These are phyloP conservation scores for Drosophila navojoa DNA, from an alignment of 1,140 invertebrate genomes.

Conservation along the genomic window DNA sequence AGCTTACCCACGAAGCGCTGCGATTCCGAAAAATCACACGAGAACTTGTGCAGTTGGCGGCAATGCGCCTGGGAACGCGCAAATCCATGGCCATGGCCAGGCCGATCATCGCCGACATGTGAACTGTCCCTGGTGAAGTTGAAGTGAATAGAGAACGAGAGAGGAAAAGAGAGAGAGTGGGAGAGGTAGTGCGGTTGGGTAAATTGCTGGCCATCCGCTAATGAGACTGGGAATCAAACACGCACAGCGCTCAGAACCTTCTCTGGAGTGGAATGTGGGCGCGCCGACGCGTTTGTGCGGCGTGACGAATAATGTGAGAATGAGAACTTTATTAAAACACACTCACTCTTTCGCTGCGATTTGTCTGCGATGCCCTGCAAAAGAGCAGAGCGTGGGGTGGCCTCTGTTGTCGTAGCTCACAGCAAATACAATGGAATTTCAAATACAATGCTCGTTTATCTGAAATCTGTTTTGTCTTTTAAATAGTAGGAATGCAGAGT, in stretches of 20 bases:
- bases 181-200: not conserved
- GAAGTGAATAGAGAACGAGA: too few species aligned
- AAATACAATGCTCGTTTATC: too few species aligned
- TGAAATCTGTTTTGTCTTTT: too few species aligned
- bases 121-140: constrained; percentile 48
- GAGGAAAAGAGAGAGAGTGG: not conserved
- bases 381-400: constrained; percentile 5
- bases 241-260: constrained; percentile 5
- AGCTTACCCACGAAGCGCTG: constrained; percentile 44
- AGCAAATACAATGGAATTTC: too few species aligned
- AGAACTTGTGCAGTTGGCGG: constrained; percentile 67
- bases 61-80: constrained; percentile 43
- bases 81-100: constrained; percentile 15
- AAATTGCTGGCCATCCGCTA: constrained; percentile 54
- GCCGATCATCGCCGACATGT: constrained; percentile 52
- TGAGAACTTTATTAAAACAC: constrained; percentile 60
- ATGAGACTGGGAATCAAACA: constrained; percentile 56
- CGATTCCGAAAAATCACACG: constrained; percentile 62
- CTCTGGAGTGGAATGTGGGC: constrained; percentile 42
- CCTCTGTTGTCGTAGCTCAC: too few species aligned
- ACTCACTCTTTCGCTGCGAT: constrained; percentile 27
- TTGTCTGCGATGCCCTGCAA: constrained; percentile 30
- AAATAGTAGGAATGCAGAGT: too few species aligned
- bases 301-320: constrained; percentile 62
- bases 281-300: constrained; percentile 39